phyloP scores from a whole-genome alignment of 2,888 invertebrate species.

The Incurvaria masculella region DNA sequence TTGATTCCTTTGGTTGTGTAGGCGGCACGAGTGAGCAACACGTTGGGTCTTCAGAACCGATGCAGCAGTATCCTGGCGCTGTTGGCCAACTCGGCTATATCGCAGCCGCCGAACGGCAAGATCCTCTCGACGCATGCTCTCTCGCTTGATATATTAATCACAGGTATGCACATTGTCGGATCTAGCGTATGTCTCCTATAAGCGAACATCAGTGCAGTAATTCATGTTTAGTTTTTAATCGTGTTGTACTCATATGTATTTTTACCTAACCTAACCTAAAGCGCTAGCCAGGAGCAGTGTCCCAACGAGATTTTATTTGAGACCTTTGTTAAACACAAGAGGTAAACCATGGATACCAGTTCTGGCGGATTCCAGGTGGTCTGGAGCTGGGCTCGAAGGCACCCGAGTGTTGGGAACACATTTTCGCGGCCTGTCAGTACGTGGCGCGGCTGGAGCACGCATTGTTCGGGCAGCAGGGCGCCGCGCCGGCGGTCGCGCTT shows the following conservation, averaged over 20 bases:
- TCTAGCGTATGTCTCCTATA: background rate
- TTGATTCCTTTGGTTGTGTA: too few relatives aligned
- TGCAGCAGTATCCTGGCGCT: conserved; percentile 88
- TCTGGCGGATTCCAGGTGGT: too few relatives aligned
- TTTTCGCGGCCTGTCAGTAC: conserved; percentile 91
- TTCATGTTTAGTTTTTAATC: too few relatives aligned
- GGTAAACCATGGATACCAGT: too few relatives aligned
- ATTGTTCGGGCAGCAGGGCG: conserved; percentile 79
- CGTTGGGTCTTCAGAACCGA: conserved; percentile 81
- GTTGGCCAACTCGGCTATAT: conserved; percentile 86
- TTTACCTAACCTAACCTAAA: too few relatives aligned
- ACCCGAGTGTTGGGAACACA: conserved; percentile 93
- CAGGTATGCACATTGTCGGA: conserved; percentile 33
- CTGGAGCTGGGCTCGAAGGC: conserved; percentile 91
- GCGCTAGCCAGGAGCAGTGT: too few relatives aligned
- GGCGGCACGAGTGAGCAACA: conserved; percentile 88
- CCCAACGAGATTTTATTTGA: too few relatives aligned
- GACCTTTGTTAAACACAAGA: too few relatives aligned
- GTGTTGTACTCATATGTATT: too few relatives aligned
- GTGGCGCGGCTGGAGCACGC: conserved; percentile 90
- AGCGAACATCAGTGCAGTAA: too few relatives aligned
- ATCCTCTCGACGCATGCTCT: conserved; percentile 87
- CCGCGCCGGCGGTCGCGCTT: conserved; percentile 62
- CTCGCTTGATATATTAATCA: conserved; percentile 88
- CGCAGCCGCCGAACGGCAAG: conserved; percentile 70